Base-by-base conservation (phyloP, 2,113 vertebrate species). In the Anser brachyrhynchus region DNA sequence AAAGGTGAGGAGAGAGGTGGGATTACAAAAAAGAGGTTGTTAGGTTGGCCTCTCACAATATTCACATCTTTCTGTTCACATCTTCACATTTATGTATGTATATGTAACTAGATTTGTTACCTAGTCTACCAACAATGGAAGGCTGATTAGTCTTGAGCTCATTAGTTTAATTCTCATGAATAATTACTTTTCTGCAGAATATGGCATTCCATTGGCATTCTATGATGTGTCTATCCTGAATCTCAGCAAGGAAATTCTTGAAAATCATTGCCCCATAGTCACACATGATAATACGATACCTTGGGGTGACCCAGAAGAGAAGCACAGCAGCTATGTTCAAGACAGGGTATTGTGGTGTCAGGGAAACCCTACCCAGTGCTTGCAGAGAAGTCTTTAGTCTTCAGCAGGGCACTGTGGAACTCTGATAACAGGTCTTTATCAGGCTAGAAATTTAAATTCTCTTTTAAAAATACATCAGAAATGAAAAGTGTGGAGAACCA, bases 281-380 rank as follows among this genome's bases (percentile, higher is more conserved):
- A 29, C 9, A 66, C 82, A 31, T 23, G 31, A 33, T 6, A 37
- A 22, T 29, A 13, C 1, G 1, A 51, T 23, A 26, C 3, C 73
- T 76, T 55, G 20, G 22, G 13, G 39, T 72, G 44, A 44, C n/a
- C 23, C 23, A 58, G 19, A 31, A n/a, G 22, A 61, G 46, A 82
- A 46, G 20, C 77, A 59, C 3, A 71, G 10, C 6, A 41, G 25
- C 10, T 37, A 9, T 25, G 9, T 23, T 46, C n/a, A 37, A 77
- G 33, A 6, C 2, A 12, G 5, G 1, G 1, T 29, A 19, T 26
- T 31, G 21, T 46, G 5, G 5, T 77, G 17, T 20, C 31, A 0
- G 0, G 29, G 23, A 87, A 80, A 31, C 4, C 4, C 10, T 37
- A 37, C 11, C 5, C 1, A 0, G 4, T 59, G 9, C n/a, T 29